A percentile compares a stretch with the other conserved stretches of the same genome.
These are phyloP conservation scores for Chesias legatella DNA, from an alignment of 2,888 invertebrate genomes.

Conservation along the genomic window DNA sequence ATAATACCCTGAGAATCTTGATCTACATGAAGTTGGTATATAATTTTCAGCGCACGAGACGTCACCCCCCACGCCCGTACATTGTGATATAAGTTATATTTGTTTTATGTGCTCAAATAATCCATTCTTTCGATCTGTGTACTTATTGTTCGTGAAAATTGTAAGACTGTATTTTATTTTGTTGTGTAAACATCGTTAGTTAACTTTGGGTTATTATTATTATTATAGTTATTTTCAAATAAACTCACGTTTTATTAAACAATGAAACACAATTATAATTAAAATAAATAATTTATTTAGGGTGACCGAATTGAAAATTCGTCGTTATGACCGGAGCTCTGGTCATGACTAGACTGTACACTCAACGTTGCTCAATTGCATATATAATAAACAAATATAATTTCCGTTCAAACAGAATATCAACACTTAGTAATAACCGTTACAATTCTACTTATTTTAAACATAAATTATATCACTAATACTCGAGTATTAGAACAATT, in stretches of 20 bases:
- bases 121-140: constrained; percentile 55
- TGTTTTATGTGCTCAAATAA: constrained; percentile 41
- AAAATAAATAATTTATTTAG: constrained; percentile 78
- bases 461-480: constrained; percentile 75
- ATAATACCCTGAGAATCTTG: constrained; percentile 27
- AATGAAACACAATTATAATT: constrained; percentile 56
- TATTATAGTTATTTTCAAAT: constrained; percentile 64
- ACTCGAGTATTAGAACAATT: constrained; percentile 79
- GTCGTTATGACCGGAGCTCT: constrained; percentile 68
- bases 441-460: constrained; percentile 74
- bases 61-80: constrained; percentile 53
- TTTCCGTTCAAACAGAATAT: constrained; percentile 76
- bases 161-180: constrained; percentile 79
- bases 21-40: constrained; percentile 15
- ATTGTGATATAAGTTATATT: constrained; percentile 70
- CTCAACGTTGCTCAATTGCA: constrained; percentile 71
- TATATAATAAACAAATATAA: constrained; percentile 70
- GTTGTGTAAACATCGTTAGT: constrained; percentile 75
- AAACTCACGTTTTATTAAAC: constrained; percentile 18
- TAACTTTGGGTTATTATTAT: constrained; percentile 76
- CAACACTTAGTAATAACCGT: constrained; percentile 75
- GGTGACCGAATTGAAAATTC: constrained; percentile 64
- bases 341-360: constrained; percentile 79
- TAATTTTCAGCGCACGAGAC: constrained; percentile 42
- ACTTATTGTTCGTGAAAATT: constrained; percentile 77